Conservation (phyloP, 2,113 vertebrate genomes). For the Dasyurus viverrinus region DNA sequence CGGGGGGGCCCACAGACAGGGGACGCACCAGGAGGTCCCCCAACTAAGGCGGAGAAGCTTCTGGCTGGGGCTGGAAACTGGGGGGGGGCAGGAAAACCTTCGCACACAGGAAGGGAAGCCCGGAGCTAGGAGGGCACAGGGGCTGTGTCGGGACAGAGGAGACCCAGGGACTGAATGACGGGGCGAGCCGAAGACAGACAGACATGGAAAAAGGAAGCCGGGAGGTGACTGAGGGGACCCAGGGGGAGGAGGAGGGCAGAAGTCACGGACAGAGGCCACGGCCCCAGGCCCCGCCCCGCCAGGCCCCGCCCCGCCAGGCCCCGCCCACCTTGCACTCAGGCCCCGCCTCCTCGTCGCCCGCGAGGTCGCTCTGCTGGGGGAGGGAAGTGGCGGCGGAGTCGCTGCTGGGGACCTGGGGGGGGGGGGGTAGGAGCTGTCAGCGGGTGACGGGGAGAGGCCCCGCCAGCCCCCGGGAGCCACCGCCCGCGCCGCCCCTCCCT, state of each 20-base stretch:
- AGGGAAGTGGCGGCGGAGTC: constrained; percentile 90
- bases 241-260: not conserved
- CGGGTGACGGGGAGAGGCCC: not conserved
- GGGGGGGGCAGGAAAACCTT: not conserved
- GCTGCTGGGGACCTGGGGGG: constrained; percentile 88
- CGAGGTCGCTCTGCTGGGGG: constrained; percentile 89
- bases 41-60: not conserved
- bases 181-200: not conserved
- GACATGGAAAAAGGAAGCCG: not conserved
- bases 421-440: constrained; percentile 51
- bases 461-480: too few relatives aligned
- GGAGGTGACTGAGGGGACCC: not conserved
- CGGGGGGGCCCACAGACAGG: not conserved
- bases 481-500: not conserved
- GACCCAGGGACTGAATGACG: not conserved
- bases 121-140: not conserved
- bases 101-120: not conserved
- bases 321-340: constrained; percentile 88
- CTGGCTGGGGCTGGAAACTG: not conserved
- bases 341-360: constrained; percentile 88
- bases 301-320: too few relatives aligned
- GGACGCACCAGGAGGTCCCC: not conserved
- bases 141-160: not conserved
- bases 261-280: not conserved
- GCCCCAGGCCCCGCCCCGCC: too few relatives aligned